Conservation (phyloP, 2,113 vertebrate genomes). For the Chionomys nivalis region DNA sequence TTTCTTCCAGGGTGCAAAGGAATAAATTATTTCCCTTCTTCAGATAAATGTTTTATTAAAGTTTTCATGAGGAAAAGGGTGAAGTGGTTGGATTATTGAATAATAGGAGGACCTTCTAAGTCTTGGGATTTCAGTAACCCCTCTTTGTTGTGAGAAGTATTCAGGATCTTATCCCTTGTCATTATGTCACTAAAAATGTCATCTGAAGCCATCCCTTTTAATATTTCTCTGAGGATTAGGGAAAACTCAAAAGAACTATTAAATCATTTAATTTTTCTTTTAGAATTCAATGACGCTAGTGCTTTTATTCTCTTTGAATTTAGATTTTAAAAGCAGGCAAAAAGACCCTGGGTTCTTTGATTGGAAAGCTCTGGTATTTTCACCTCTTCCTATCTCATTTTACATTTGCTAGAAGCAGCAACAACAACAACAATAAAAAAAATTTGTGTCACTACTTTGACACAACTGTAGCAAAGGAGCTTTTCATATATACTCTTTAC, state of each 20-base stretch:
- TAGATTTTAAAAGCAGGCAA: slow-evolving; percentile 28
- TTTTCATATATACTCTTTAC: background rate
- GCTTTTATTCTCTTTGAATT: slow-evolving; percentile 10
- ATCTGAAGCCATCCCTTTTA: slow-evolving; percentile 28
- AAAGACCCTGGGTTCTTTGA: background rate
- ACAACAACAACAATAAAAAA: background rate
- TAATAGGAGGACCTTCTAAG: background rate
- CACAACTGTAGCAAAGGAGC: background rate
- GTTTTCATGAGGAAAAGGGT: slow-evolving; percentile 20
- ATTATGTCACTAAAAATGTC: background rate
- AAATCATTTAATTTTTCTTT: slow-evolving; percentile 50
- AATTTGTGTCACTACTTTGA: background rate
- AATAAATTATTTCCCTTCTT: slow-evolving; percentile 18
- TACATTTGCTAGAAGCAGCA: background rate
- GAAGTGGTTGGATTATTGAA: slow-evolving; percentile 10
- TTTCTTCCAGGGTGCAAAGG: background rate
- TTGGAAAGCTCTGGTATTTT: background rate
- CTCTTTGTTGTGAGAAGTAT: slow-evolving; percentile 23
- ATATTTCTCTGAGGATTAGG: slow-evolving; percentile 33
- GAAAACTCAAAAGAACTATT: background rate
- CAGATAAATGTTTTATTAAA: slow-evolving; percentile 46
- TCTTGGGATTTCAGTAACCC: slow-evolving; percentile 26
- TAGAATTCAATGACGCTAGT: slow-evolving; percentile 6
- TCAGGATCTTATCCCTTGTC: slow-evolving; percentile 18
- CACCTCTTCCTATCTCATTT: background rate